Evolutionary conservation across 2,888 invertebrate genomes (phyloP), one percentile per base, ranked within the genome.

Genomic region (Frankliniella intonsa): DNA sequence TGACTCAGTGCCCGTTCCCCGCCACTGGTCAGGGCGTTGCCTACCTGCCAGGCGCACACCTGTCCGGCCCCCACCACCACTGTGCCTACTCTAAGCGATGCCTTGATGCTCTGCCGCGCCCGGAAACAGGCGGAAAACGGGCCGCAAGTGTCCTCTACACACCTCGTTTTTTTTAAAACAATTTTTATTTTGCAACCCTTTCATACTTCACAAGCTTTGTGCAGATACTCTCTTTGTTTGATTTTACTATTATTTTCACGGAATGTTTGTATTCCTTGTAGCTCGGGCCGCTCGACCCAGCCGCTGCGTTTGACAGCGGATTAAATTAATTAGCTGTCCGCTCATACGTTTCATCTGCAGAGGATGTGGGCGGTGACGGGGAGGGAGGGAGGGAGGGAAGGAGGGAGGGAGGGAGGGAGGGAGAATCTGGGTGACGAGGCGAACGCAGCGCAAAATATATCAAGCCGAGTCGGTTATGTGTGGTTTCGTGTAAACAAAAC

Each of bases 221-320:
- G 38, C 38, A 38, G 3, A 38, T 38, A 38, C 38, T 38, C 38
- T 38, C 2, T 38, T 55, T 12, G 51, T 51, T 51, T 51, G 51
- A 51, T 38, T 38, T 38, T 5, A 38, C 38, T 38, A 38, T 38
- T 38, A 38, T 38, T 38, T 38, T 38, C 38, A 38, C 38, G 38
- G 38, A 38, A 38, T 38, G 38, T 38, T 38, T 38, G 38, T 3
- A 38, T 38, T 38, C 38, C 38, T 38, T 38, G 38, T 38, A 38
- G 38, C 38, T 38, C 38, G 38, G 5, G 2, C 38, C 38, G 38
- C 38, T 5, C 38, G 38, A 2, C 38, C 55, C 55, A n/a, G n/a
- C 14, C 55, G 55, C 17, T 76, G 69, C 69, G 25, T 76, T 76
- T 76, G 69, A 76, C 69, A 76, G 25, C 69, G 69, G 69, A 76